phyloP scores from a whole-genome alignment of 2,113 vertebrate genomes.

The Peromyscus polionotus region DNA sequence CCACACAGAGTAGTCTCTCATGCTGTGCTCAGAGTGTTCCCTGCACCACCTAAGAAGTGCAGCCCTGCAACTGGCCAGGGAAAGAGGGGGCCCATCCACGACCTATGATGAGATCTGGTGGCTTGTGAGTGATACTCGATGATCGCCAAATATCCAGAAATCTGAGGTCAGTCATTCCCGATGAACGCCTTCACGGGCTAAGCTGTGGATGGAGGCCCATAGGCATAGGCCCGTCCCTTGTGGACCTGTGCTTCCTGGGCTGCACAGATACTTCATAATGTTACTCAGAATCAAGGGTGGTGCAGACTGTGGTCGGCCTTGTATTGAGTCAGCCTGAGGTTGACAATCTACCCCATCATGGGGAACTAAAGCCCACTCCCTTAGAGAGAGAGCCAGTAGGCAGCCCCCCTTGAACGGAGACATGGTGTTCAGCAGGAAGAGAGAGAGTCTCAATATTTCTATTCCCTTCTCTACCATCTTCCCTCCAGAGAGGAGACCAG shows the following conservation, averaged over 20 bases:
- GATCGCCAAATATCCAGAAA: background rate
- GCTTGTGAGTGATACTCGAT: background rate
- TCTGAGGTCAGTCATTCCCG: background rate
- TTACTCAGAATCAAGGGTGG: background rate
- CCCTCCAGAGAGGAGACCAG: rapidly evolving
- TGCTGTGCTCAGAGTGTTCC: too few relatives aligned
- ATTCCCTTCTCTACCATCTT: rapidly evolving
- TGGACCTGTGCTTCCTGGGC: background rate
- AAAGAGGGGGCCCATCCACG: background rate
- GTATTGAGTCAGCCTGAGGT: rapidly evolving
- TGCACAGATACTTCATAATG: background rate
- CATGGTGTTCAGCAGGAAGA: rapidly evolving
- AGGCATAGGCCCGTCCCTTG: background rate
- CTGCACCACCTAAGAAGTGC: background rate
- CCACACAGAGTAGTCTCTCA: rapidly evolving
- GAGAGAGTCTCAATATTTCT: background rate
- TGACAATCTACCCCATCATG: background rate
- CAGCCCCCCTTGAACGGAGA: rapidly evolving
- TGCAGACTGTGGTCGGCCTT: background rate
- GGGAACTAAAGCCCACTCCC: too few relatives aligned
- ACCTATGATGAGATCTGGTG: background rate
- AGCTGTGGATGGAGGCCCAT: background rate
- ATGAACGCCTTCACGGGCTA: background rate
- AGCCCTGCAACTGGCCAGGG: background rate
- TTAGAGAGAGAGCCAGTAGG: rapidly evolving